These are phyloP conservation scores for Leguminivora glycinivorella DNA, from an alignment of 1,140 invertebrate species.

Conservation along the genomic window DNA sequence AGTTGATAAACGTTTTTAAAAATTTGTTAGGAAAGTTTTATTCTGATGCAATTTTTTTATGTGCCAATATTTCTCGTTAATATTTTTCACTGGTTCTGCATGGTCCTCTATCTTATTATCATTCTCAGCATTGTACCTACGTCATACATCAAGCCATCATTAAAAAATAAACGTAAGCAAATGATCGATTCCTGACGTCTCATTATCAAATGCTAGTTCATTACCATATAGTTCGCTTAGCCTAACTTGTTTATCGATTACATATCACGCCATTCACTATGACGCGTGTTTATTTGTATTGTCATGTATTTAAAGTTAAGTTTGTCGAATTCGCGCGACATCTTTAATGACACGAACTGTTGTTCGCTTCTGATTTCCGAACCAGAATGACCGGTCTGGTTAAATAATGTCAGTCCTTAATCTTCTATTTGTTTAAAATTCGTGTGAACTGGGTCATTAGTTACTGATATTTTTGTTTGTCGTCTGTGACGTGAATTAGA, in stretches of 20 bases:
- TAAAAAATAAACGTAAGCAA: background rate
- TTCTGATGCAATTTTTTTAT: too few relatives aligned
- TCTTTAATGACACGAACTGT: too few relatives aligned
- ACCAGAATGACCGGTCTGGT: slow-evolving; percentile 2
- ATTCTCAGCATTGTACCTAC: too few relatives aligned
- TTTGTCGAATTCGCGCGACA: too few relatives aligned
- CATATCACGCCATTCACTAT: too few relatives aligned
- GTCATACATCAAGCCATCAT: background rate
- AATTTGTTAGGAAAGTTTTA: too few relatives aligned
- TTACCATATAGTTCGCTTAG: slow-evolving; percentile 16
- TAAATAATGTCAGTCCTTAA: slow-evolving; percentile 10
- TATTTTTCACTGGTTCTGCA: too few relatives aligned
- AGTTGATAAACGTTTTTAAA: too few relatives aligned
- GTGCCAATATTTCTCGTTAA: too few relatives aligned
- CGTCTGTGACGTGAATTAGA: background rate
- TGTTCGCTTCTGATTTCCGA: slow-evolving; percentile 1
- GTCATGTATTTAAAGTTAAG: too few relatives aligned
- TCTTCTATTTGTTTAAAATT: background rate
- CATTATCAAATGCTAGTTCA: slow-evolving; percentile 12
- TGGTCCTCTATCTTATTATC: too few relatives aligned
- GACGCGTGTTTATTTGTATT: too few relatives aligned
- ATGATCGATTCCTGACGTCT: background rate
- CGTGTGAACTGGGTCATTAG: slow-evolving; percentile 20
- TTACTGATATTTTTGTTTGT: slow-evolving; percentile 7
- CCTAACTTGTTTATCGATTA: slow-evolving; percentile 9